These are phyloP conservation scores for Gallinago paraguaiae DNA, from an alignment of 2,113 vertebrate genomes.

Conservation along the genomic window DNA sequence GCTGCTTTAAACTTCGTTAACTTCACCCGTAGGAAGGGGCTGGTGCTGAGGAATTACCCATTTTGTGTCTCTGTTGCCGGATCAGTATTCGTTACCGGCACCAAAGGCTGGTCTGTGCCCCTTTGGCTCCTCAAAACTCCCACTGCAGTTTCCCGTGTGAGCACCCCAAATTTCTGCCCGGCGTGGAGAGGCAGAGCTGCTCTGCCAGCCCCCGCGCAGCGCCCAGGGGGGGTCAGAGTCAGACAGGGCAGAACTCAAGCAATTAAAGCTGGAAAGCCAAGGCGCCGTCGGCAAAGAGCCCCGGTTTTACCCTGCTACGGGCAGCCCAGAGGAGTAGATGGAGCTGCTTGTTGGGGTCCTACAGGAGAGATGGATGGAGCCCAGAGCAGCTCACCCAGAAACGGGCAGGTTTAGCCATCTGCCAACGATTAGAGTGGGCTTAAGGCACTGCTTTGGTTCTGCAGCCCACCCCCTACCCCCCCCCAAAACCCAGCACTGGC, in stretches of 20 bases:
- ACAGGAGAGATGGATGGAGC: not conserved
- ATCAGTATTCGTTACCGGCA: not conserved
- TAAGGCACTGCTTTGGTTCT: not conserved
- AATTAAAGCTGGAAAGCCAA: not conserved
- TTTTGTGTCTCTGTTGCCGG: not conserved
- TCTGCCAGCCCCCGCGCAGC: not conserved
- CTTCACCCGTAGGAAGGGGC: not conserved
- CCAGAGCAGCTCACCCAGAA: not conserved
- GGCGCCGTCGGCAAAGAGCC: not conserved
- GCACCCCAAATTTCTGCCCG: not conserved
- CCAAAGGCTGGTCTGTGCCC: not conserved
- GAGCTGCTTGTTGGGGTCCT: not conserved
- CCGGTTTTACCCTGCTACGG: not conserved
- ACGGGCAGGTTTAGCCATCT: not conserved
- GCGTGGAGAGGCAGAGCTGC: not conserved
- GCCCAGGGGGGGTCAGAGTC: not conserved
- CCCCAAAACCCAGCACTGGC: not conserved
- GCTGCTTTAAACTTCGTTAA: not conserved
- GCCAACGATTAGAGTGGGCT: not conserved
- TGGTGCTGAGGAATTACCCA: not conserved
- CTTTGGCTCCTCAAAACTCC: not conserved
- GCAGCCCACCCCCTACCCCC: not conserved
- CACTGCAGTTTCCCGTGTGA: not conserved
- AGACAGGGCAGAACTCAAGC: not conserved
- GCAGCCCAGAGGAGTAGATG: not conserved